Evolutionary conservation across 2,113 vertebrate species (phyloP).

Genomic region (Calyptomena viridis): DNA sequence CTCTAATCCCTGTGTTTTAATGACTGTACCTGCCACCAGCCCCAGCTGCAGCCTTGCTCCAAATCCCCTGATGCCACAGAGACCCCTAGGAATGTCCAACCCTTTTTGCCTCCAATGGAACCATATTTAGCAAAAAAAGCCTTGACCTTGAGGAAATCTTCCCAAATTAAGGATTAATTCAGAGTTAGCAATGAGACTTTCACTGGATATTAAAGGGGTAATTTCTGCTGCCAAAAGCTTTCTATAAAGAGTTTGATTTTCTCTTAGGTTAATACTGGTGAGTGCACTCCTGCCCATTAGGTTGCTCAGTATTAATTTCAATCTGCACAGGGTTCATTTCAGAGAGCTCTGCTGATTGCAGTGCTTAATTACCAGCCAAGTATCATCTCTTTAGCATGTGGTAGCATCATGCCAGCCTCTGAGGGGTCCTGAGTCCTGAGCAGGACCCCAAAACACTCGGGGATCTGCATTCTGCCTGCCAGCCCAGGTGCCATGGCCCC

Average conservation of each 20-base stretch:
- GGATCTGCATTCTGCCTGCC: accelerated
- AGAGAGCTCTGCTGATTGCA: conserved; percentile 34
- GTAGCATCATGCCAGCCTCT: not conserved
- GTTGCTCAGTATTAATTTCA: conserved; percentile 8
- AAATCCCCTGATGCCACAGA: accelerated
- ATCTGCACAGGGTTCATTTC: conserved; percentile 12
- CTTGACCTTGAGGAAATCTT: conserved; percentile 16
- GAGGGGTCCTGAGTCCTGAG: not conserved
- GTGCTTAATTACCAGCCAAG: conserved; percentile 13
- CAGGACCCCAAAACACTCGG: accelerated
- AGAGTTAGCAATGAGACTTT: not conserved
- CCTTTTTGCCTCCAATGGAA: not conserved
- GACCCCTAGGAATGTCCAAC: accelerated
- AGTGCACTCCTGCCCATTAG: conserved; percentile 9
- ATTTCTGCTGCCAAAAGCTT: conserved; percentile 4
- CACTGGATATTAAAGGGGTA: not conserved
- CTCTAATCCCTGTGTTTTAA: not conserved
- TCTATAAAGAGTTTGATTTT: not conserved
- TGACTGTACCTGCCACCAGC: not conserved
- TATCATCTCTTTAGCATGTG: not conserved
- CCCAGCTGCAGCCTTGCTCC: not conserved
- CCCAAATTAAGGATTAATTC: not conserved
- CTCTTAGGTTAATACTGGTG: not conserved
- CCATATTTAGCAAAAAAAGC: not conserved
- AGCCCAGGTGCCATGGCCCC: accelerated